A percentile compares a stretch with the other conserved stretches of the same genome.
Conservation (phyloP, 1,140 invertebrate species). For the Physella acuta region DNA sequence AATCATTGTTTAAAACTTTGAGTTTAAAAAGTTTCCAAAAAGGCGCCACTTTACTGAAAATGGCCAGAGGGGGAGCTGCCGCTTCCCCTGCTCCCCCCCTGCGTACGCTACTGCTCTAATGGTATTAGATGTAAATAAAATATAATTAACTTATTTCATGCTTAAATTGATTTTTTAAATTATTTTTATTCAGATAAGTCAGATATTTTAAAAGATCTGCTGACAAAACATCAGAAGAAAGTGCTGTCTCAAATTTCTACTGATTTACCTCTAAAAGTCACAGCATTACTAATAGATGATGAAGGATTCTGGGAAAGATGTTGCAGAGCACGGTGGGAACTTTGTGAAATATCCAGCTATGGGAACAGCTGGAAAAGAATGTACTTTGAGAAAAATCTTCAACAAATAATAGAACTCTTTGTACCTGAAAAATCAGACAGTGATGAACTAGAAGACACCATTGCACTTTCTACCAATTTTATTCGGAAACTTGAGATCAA, state of each 20-base stretch:
- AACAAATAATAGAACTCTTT: conserved; percentile 59
- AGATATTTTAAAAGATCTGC: conserved; percentile 51
- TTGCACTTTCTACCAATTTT: conserved; percentile 53
- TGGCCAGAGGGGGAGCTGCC: too few species aligned
- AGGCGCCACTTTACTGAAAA: too few species aligned
- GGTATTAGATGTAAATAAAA: background rate
- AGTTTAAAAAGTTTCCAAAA: too few species aligned
- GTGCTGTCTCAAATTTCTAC: conserved; percentile 56
- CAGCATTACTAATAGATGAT: conserved; percentile 56
- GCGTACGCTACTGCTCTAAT: too few species aligned
- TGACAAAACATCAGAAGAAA: conserved; percentile 51
- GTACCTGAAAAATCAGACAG: conserved; percentile 57
- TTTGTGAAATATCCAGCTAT: conserved; percentile 57
- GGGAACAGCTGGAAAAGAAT: conserved; percentile 58
- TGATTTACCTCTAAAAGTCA: conserved; percentile 57
- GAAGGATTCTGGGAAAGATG: conserved; percentile 60
- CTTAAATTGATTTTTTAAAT: conserved; percentile 2
- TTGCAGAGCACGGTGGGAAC: conserved; percentile 57
- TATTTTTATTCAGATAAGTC: conserved; percentile 53
- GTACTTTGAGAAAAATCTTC: conserved; percentile 60
- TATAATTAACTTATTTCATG: background rate
- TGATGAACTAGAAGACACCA: conserved; percentile 51
- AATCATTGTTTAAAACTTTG: too few species aligned
- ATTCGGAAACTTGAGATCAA: conserved; percentile 53
- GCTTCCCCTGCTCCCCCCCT: too few species aligned